phyloP scores from a whole-genome alignment of 1,140 invertebrate species.

The Halesus radiatus region DNA sequence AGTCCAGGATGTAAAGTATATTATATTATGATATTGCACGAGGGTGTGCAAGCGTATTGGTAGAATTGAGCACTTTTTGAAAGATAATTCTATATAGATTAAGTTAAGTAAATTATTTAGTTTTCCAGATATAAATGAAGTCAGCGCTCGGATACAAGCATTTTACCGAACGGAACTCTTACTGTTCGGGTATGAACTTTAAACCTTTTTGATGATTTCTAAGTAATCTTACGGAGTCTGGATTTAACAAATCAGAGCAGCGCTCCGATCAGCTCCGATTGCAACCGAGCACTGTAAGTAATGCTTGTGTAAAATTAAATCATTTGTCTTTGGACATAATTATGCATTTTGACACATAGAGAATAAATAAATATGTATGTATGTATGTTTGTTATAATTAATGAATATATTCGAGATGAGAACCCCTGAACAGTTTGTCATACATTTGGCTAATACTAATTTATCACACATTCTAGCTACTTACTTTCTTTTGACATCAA shows the following conservation, averaged over 20 bases:
- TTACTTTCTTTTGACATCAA: slow-evolving; percentile 56
- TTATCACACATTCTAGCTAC: slow-evolving; percentile 58
- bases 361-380: slow-evolving; percentile 52
- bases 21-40: background rate
- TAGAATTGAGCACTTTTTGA: slow-evolving; percentile 17
- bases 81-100: background rate
- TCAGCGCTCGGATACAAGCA: no score
- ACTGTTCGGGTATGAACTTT: no score
- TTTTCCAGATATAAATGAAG: slow-evolving; percentile 1
- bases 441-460: slow-evolving; percentile 53
- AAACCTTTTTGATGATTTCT: no score
- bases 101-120: background rate
- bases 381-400: slow-evolving; percentile 42
- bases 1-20: background rate
- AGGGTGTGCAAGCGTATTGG: no score
- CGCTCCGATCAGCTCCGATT: no score
- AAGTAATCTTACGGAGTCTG: no score
- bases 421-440: slow-evolving; percentile 36
- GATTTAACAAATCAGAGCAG: no score
- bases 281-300: background rate
- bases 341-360: slow-evolving; percentile 54
- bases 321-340: slow-evolving; percentile 22
- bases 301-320: slow-evolving; percentile 7
- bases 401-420: slow-evolving; percentile 48
- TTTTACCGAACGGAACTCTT: no score